Percentiles rank a stretch among this genome's conserved stretches.
Conservation (phyloP, 2,797 vertebrate genomes). For the Discoglossus pictus region DNA sequence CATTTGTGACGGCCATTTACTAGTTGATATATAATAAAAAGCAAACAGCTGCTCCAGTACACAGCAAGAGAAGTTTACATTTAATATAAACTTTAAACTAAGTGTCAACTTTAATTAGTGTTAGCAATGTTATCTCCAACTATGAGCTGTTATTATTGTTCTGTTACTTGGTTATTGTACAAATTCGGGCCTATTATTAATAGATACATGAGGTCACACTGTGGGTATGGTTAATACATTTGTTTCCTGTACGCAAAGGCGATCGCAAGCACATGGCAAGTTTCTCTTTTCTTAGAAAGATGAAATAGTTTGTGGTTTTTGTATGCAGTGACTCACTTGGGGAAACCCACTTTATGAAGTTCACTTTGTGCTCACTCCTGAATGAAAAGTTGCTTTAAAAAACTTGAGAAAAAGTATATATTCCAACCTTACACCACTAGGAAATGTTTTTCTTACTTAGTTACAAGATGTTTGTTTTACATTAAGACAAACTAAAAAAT, state of each 20-base stretch:
- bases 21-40: no score
- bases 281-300: constrained; percentile 29
- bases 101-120: no score
- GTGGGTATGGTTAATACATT: not conserved
- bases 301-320: constrained; percentile 32
- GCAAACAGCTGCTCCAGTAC: not conserved
- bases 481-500: no score
- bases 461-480: no score
- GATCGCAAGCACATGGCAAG: constrained; percentile 21
- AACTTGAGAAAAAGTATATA: no score
- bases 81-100: no score
- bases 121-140: no score
- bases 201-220: constrained; percentile 18
- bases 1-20: no score
- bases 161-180: not conserved
- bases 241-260: constrained; percentile 24
- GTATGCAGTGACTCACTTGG: constrained; percentile 24
- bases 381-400: no score
- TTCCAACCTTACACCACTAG: no score
- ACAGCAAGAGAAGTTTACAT: not conserved
- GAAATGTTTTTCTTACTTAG: no score
- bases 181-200: not conserved
- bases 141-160: not conserved
- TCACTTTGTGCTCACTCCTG: not conserved
- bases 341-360: constrained; percentile 11